phyloP scores from a whole-genome alignment of 2,888 invertebrate genomes.

The Aphrophora alni region DNA sequence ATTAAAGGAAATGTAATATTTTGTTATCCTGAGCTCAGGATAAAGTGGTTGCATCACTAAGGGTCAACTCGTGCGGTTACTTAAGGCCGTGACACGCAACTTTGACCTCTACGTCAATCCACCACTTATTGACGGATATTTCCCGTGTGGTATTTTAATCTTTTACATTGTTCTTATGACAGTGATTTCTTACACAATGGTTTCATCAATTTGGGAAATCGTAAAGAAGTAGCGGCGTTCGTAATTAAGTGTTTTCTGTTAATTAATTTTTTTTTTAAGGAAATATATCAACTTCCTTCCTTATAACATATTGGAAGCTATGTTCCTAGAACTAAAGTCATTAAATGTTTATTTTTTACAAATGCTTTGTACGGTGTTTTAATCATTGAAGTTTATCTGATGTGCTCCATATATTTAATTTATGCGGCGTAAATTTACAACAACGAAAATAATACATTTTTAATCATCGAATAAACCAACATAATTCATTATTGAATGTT shows the following conservation, averaged over 20 bases:
- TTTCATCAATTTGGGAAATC: background rate
- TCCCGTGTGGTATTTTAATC: background rate
- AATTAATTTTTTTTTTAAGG: background rate
- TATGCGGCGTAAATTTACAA: no score
- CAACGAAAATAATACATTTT: no score
- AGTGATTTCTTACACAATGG: background rate
- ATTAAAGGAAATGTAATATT: background rate
- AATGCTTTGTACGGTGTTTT: no score
- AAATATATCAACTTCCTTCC: background rate
- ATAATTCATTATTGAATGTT: no score
- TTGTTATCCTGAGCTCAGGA: background rate
- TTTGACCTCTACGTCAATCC: conserved; percentile 33
- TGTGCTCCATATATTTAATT: no score
- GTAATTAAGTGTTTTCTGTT: background rate
- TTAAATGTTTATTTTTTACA: no score
- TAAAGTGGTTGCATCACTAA: conserved; percentile 15
- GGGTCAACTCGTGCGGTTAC: conserved; percentile 31
- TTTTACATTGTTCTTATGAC: background rate
- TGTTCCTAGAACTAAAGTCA: background rate
- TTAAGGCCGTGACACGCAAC: conserved; percentile 27
- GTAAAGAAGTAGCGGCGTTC: background rate
- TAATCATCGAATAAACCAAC: no score
- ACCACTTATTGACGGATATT: conserved; percentile 7
- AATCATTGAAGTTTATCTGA: no score
- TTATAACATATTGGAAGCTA: background rate